These are phyloP conservation scores for Cyclura pinguis DNA, from an alignment of 2,797 vertebrate species.

Conservation along the genomic window DNA sequence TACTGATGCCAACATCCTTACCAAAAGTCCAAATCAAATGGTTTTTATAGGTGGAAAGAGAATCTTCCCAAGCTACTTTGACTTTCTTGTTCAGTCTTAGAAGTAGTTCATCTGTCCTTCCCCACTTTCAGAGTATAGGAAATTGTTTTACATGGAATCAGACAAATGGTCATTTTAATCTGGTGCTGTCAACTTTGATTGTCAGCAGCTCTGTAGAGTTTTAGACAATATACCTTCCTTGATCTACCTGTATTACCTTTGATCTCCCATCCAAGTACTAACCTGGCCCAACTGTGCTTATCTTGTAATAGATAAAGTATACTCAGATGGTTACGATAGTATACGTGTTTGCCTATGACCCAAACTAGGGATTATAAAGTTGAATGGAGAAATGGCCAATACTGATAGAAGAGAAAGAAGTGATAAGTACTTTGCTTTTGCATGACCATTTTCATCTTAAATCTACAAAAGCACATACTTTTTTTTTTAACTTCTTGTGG, in stretches of 20 bases:
- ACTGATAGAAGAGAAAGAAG: not conserved
- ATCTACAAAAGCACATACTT: too few species aligned
- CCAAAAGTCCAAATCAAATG: not conserved
- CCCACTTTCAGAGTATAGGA: not conserved
- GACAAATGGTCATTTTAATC: too few species aligned
- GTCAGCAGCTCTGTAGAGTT: too few species aligned
- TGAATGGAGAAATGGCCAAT: not conserved
- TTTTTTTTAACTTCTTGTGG: not conserved
- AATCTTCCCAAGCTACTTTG: not conserved
- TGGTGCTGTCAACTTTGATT: too few species aligned
- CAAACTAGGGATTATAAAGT: not conserved
- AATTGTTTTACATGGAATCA: too few species aligned
- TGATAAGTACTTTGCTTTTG: not conserved
- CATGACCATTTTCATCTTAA: not conserved
- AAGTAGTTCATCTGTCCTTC: not conserved
- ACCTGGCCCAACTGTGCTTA: too few species aligned
- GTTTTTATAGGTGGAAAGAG: not conserved
- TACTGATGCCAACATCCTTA: not conserved
- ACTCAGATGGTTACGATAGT: not conserved
- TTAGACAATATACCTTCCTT: too few species aligned
- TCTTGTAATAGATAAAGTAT: too few species aligned
- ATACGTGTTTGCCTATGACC: not conserved
- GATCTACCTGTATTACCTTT: too few species aligned
- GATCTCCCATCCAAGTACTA: too few species aligned
- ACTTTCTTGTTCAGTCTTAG: not conserved